Evolutionary conservation across 2,797 vertebrate species (phyloP), one percentile per base, ranked within the genome.

Genomic region (Anguilla anguilla): DNA sequence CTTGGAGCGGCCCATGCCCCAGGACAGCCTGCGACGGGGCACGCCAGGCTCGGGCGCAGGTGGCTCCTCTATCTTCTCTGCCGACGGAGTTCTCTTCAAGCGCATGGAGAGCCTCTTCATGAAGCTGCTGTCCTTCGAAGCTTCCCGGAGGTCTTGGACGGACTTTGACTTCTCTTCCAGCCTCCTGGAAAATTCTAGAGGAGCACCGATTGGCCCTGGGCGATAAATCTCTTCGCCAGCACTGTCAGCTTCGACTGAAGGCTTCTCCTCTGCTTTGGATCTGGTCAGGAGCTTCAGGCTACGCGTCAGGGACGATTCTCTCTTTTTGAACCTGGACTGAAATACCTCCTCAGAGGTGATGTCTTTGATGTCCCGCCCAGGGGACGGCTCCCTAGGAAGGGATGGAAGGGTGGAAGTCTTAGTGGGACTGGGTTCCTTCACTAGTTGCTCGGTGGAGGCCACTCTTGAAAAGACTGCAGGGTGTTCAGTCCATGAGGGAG

Each of bases 261-360:
- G 86, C 90, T 97, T 97, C 85, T 98, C 98, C 86, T 98, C 98
- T 0, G 97, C 97, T 89, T 97, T 97, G 57, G 98, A 96, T 88
- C 97, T 94, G 19, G 97, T 97, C 83, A 99, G 95, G 72, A 97
- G 96, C 89, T 97, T 98, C 9, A 99, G 94, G 10, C 98, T 97
- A 81, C 97, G 96, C 2, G 97, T 95, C 55, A 99, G 96, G 0
- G 98, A 98, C 0, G 98, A 99, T 89, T 99, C 97, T 0, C 97
- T 96, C 87, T 97, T 97, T 93, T 99, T 99, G 92, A 99, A 99
- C 88, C 98, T 97, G 13, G 98, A 96, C 89, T 99, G 97, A 7
- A 99, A 99, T 79, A 99, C 94, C 51, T 99, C 98, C 91, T 99
- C 97, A 0, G 98, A 99, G 83, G 97, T 96, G 0, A 99, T 96